Base-by-base conservation (phyloP, 2,888 invertebrate genomes). In the Cyclophora albipunctata region DNA sequence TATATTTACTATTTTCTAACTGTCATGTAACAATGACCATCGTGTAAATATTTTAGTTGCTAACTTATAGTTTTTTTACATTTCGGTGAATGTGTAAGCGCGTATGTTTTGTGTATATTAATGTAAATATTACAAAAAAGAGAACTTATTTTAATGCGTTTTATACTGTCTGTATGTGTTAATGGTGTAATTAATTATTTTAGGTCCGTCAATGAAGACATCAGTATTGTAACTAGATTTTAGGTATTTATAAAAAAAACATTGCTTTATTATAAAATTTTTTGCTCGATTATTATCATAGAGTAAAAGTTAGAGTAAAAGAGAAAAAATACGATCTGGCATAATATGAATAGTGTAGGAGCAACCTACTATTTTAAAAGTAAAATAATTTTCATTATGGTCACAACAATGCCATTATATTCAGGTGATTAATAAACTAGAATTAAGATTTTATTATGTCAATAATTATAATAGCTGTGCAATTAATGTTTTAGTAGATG, bases 1-100 rank as follows among this genome's bases (percentile, higher is more conserved):
- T 48, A 60, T 66, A 69, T 69, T 75, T 70, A 49, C 37, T 47
- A 56, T 56, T 57, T 49, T 49, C 67, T 69, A 57, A 62, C 63
- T 4, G 72, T 73, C 73, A 67, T 73, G 5, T 5, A 63, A 59
- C 42, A 66, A 73, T 81, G 80, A 78, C 77, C 69, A 68, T 71
- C 74, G 56, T 84, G 84, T 85, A 85, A 75, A 85, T 85, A 84
- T 83, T 76, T 76, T 67, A 73, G 62, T 68, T 66, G 64, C 66
- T 67, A 79, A 79, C 76, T 77, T 79, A 78, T 78, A 73, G 72
- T 75, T 75, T 69, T 48, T 51, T 64, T 66, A 64, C 65, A 64
- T 64, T 67, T 69, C 69, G 71, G 60, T 66, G 63, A 66, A 63
- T 63, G 72, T 64, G 69, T 71, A 73, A 63, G 44, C 66, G 61